Base-by-base conservation (phyloP, 2,113 vertebrate species). In the Perca schrenkii region DNA sequence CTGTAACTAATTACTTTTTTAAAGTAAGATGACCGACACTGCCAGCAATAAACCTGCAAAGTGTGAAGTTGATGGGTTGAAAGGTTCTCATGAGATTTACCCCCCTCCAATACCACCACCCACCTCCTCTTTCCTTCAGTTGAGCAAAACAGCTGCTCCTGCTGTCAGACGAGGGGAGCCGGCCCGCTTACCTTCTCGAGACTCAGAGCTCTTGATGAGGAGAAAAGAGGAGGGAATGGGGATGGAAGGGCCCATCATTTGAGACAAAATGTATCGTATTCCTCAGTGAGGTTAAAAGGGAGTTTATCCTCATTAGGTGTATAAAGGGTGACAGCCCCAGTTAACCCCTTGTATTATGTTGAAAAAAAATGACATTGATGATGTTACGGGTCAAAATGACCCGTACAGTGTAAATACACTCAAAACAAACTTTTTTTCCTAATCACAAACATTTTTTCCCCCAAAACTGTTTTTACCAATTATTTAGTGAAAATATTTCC, bases 281-380 rank as follows among this genome's bases (percentile, higher is more conserved):
- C 72, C 89, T 92, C 84, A 85, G 77, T 61, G 77, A 80, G 86
- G 92, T 94, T 93, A 92, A 93, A 92, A 89, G 86, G 70, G 85
- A 90, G 90, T 93, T 93, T 92, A 90, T 94, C 88, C 92, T 94
- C 90, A 92, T 95, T 93, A 93, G 85, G 82, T 92, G 69, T 86
- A 80, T 81, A 66, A 80, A 57, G 75, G 85, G 85, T 89, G 90
- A 91, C 90, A 93, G 90, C 82, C 88, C 52, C 77, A 76, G 77
- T 82, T 65, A 54, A 57, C n/a, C n/a, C n/a, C n/a, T n/a, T n/a
- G n/a, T n/a, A n/a, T n/a, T n/a, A n/a, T n/a, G n/a, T n/a, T n/a
- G n/a, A n/a, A n/a, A n/a, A n/a, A n/a, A n/a, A n/a, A n/a, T n/a
- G n/a, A n/a, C n/a, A n/a, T n/a, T n/a, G n/a, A n/a, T n/a, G n/a